Base-by-base conservation (phyloP, 2,888 invertebrate genomes). In the Tromatobia lineatoria region DNA sequence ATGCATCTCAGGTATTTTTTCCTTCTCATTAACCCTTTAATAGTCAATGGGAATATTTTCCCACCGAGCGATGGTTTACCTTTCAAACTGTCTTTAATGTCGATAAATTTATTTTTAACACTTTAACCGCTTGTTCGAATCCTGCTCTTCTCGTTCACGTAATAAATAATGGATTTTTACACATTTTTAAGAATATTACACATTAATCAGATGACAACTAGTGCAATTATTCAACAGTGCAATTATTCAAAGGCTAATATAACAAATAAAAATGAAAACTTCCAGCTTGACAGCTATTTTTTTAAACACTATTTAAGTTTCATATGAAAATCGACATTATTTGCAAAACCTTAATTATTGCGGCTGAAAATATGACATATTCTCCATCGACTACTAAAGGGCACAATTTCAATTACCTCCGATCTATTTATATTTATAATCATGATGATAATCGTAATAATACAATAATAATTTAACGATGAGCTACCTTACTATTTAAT, bases 401-500 rank as follows among this genome's bases (percentile, higher is more conserved):
- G 54, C 59, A 18, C 34, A 66, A 71, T 25, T 8, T 20, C 42
- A n/a, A 47, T 15, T n/a, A n/a, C 2, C 18, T 45, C 47, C 29
- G 29, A 23, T 25, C n/a, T 8, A 3, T 11, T 18, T 18, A 29
- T 59, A 29, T n/a, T 25, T 23, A 18, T 23, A 57, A 76, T 74
- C 77, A 81, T 81, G 42, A 75, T 81, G 66, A 80, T 74, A 76
- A 74, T 70, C 74, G 23, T 71, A 52, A 67, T 34, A 42, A 69
- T 73, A 67, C 38, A 69, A 82, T 76, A 71, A 85, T 80, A 80
- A 87, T 82, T 86, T 80, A 86, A 84, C 69, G 77, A 82, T 52
- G 73, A 80, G 76, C 61, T 73, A 73, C 13, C 61, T 57, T 79
- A 45, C 42, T 29, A n/a, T 67, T 34, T 79, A 66, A 18, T 11